Conservation (phyloP, 2,113 vertebrate species). For the Lepidothrix coronata region DNA sequence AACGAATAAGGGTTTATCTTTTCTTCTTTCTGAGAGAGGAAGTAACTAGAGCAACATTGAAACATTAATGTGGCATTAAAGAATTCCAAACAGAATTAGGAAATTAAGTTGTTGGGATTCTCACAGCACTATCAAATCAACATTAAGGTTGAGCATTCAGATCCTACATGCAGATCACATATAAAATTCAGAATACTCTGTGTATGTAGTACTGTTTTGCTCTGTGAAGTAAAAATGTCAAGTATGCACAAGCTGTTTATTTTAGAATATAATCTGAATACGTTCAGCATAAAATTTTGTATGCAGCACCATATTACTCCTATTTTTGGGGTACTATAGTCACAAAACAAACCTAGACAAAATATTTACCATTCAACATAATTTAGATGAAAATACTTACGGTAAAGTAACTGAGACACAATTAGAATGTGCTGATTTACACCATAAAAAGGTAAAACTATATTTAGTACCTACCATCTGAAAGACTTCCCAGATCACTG, state of each 20-base stretch:
- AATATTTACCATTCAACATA: not conserved
- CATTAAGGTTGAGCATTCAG: not conserved
- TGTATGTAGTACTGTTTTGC: not conserved
- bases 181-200: not conserved
- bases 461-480: not conserved
- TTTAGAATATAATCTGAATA: not conserved
- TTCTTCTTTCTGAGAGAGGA: not conserved
- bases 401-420: not conserved
- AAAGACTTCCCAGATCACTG: not conserved
- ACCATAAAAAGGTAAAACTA: not conserved
- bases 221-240: not conserved
- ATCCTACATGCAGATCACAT: not conserved
- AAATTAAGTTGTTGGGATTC: not conserved
- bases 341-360: not conserved
- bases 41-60: not conserved
- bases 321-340: not conserved
- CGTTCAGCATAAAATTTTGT: not conserved
- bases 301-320: not conserved
- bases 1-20: constrained; percentile 16
- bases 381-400: not conserved
- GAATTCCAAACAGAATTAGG: not conserved
- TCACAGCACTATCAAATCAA: not conserved
- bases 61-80: not conserved
- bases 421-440: not conserved
- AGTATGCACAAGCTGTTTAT: not conserved